Evolutionary conservation across 2,797 vertebrate genomes (phyloP).

Genomic region (Apogon hyalosoma): DNA sequence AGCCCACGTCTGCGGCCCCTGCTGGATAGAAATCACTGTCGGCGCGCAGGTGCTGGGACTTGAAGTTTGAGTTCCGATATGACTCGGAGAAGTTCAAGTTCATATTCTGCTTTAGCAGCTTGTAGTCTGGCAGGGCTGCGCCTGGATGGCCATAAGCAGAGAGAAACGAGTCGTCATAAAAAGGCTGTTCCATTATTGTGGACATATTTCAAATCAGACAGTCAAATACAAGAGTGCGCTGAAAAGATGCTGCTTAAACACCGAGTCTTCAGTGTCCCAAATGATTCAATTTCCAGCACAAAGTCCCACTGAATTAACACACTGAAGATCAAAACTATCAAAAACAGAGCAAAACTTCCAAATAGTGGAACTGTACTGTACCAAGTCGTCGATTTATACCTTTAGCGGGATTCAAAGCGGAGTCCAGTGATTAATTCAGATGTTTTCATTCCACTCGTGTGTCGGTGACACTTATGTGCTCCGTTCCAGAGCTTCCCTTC

Average conservation of each 20-base stretch:
- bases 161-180: constrained; percentile 96
- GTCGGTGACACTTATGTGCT: constrained; percentile 44
- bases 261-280: constrained; percentile 76
- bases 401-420: constrained; percentile 80
- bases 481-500: neutral
- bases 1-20: constrained; percentile 78
- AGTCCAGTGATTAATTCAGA: constrained; percentile 80
- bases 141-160: constrained; percentile 89
- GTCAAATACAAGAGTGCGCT: constrained; percentile 76
- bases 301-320: constrained; percentile 79
- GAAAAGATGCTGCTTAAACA: constrained; percentile 62
- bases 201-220: constrained; percentile 89
- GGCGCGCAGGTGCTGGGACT: constrained; percentile 83
- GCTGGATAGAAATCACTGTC: constrained; percentile 84
- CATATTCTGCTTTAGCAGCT: constrained; percentile 90
- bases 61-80: constrained; percentile 89
- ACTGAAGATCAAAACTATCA: constrained; percentile 74
- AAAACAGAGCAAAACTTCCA: constrained; percentile 83
- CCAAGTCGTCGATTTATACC: constrained; percentile 83
- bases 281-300: constrained; percentile 71
- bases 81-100: constrained; percentile 90
- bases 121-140: constrained; percentile 89
- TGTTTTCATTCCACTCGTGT: constrained; percentile 74
- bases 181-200: constrained; percentile 96
- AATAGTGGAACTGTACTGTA: constrained; percentile 87